A percentile compares a stretch with the other conserved stretches of the same genome.
phyloP scores from a whole-genome alignment of 2,113 vertebrate species.

The Epinephelus lanceolatus region DNA sequence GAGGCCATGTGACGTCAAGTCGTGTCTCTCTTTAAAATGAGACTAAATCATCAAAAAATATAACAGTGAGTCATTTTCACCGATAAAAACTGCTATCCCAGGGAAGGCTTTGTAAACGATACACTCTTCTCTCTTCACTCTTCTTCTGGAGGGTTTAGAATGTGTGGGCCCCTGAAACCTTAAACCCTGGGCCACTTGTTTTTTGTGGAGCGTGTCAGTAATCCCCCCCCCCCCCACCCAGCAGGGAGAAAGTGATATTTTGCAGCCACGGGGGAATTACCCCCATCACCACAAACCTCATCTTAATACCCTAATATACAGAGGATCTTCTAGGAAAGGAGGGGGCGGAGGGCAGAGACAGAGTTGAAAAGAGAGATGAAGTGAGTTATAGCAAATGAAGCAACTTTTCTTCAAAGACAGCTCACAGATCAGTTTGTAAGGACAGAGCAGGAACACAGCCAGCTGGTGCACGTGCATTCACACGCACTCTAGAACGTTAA shows the following conservation, averaged over 20 bases:
- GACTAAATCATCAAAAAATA: conserved; percentile 65
- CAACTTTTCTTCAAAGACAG: conserved; percentile 15
- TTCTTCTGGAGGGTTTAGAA: conserved; percentile 70
- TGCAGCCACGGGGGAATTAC: conserved; percentile 79
- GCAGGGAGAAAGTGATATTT: conserved; percentile 83
- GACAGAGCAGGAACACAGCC: conserved; percentile 17
- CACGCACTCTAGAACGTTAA: background rate
- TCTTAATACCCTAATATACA: conserved; percentile 60
- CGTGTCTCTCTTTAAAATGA: conserved; percentile 48
- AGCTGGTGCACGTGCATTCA: conserved; percentile 16
- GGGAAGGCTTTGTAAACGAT: conserved; percentile 83
- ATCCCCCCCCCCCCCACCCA: conserved; percentile 67
- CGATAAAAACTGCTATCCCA: conserved; percentile 76
- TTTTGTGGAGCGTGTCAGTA: conserved; percentile 82
- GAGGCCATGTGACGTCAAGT: conserved; percentile 60
- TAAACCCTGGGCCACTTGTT: conserved; percentile 69
- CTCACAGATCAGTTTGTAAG: conserved; percentile 17
- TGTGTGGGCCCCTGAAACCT: conserved; percentile 76
- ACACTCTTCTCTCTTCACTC: conserved; percentile 60
- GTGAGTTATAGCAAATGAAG: conserved; percentile 38
- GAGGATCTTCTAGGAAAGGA: conserved; percentile 34
- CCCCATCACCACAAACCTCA: conserved; percentile 76
- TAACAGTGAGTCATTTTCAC: conserved; percentile 77
- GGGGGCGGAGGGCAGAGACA: background rate
- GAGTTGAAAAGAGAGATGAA: background rate